Evolutionary conservation across 2,797 vertebrate genomes (phyloP).

Genomic region (Catharus ustulatus): DNA sequence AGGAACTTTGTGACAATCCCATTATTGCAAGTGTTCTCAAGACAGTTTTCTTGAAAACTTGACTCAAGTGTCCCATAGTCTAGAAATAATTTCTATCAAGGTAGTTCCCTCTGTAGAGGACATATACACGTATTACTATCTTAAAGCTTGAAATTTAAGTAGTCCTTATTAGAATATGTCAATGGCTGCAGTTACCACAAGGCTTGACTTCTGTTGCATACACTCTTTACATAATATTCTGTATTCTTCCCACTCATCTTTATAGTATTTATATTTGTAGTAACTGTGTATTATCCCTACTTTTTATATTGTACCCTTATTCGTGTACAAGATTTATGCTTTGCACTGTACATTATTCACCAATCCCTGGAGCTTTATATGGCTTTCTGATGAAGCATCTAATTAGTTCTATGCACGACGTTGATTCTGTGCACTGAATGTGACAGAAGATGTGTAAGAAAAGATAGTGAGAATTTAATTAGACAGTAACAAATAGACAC

Average conservation of each 20-base stretch:
- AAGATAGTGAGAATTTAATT: background rate
- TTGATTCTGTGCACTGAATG: background rate
- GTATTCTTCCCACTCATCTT: background rate
- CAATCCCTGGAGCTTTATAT: background rate
- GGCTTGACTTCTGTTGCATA: background rate
- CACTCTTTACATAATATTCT: background rate
- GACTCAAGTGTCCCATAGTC: background rate
- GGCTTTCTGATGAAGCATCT: background rate
- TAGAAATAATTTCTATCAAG: background rate
- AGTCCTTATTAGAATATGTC: background rate
- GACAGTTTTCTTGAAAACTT: background rate
- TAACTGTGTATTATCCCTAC: background rate
- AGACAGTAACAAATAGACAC: background rate
- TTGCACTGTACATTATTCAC: background rate
- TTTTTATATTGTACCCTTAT: background rate
- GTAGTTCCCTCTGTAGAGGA: background rate
- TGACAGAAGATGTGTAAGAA: background rate
- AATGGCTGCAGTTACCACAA: background rate
- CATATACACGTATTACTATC: fast-evolving
- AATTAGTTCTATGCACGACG: background rate
- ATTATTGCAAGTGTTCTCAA: background rate
- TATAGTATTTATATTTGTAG: background rate
- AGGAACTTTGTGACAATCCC: background rate
- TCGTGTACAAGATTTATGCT: background rate
- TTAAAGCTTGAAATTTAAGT: background rate